These are phyloP conservation scores for Gnatocerus cornutus DNA, from an alignment of 2,888 invertebrate species.

Conservation along the genomic window DNA sequence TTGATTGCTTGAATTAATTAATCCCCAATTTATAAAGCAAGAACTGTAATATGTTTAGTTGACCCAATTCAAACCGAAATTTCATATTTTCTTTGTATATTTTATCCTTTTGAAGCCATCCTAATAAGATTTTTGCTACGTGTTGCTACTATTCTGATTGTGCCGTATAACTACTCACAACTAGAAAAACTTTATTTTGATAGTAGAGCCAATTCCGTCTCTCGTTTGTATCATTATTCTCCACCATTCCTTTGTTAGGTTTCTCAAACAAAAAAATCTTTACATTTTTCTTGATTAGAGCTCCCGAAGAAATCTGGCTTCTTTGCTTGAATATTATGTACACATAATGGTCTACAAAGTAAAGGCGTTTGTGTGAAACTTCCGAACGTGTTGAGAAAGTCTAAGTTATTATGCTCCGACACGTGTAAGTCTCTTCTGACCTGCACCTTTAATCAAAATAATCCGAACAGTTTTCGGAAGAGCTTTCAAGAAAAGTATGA, in stretches of 20 bases:
- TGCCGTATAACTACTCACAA: not conserved
- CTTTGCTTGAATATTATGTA: constrained; percentile 30
- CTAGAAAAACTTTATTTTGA: not conserved
- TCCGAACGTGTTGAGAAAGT: constrained; percentile 30
- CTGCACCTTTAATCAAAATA: constrained; percentile 31
- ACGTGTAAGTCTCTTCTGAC: constrained; percentile 25
- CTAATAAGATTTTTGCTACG: too few species aligned
- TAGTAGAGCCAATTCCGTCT: not conserved
- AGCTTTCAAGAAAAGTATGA: not conserved
- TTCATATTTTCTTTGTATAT: too few species aligned
- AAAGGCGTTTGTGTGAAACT: constrained; percentile 14
- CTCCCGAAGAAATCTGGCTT: constrained; percentile 3
- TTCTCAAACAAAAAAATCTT: constrained; percentile 18
- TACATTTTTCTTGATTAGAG: constrained; percentile 21
- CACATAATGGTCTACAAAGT: constrained; percentile 23
- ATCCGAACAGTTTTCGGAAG: not conserved
- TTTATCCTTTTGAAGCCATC: too few species aligned
- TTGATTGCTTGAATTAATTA: too few species aligned
- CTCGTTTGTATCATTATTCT: constrained; percentile 21
- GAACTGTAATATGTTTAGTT: too few species aligned
- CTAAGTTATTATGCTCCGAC: constrained; percentile 23
- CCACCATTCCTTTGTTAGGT: constrained; percentile 16
- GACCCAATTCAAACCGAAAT: too few species aligned
- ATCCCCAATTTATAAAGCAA: too few species aligned
- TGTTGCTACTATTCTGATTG: too few species aligned